Evolutionary conservation across 2,113 vertebrate species (phyloP), one percentile per base, ranked within the genome.

Genomic region (Pandion haliaetus): DNA sequence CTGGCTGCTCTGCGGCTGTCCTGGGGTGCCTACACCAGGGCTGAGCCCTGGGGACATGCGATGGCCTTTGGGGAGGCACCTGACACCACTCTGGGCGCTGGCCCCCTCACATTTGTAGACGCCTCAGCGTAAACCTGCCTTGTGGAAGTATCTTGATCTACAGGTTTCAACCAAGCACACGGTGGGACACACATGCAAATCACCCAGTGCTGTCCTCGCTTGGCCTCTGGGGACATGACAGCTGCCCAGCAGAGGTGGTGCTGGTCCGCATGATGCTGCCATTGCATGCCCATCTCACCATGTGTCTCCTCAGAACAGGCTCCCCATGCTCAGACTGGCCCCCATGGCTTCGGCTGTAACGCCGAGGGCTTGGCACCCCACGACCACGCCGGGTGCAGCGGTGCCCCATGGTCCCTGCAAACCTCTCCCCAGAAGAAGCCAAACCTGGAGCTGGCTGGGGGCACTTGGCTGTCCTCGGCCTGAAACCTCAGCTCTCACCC

Each of bases 1-100:
- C 8, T 1, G 0, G 50, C n/a, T 83, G 31, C 19, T 34, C 49
- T 1, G 4, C 52, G 52, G 47, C 36, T 25, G 20, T 10, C 11
- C 40, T 66, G 65, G 29, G 12, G 19, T 63, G 36, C 18, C 40
- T 76, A 59, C 0, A 0, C 31, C 0, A 0, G 13, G 20, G 26
- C 55, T 73, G 58, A 86, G 50, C 29, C 21, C 45, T 36, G 40
- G 57, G 21, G 58, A 72, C 13, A 21, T 2, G 2, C 0, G 1
- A 38, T 1, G 0, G 23, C 36, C 76, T n/a, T 23, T 61, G 47
- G 42, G 58, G 77, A 54, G 24, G 45, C 57, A 74, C 24, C 66
- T 55, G 57, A 57, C 29, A 29, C 57, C 2, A 1, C 72, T 32
- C 36, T 4, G 29, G 31, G 76, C 8, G n/a, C 38, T 73, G 36